phyloP scores from a whole-genome alignment of 1,140 invertebrate species.

The Ceratitis capitata region DNA sequence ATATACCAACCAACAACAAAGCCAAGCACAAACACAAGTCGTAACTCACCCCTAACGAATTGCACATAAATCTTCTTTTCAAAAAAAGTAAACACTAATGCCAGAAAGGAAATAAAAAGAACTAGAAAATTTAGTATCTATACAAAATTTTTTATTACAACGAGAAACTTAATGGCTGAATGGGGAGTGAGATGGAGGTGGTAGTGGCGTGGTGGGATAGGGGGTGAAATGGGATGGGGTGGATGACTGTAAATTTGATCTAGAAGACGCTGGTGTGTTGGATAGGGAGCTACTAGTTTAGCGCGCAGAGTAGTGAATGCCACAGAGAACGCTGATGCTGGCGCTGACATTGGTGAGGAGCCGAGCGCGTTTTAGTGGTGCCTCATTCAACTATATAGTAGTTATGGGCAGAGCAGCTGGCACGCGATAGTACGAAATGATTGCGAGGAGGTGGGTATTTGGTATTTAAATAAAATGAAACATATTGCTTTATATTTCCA shows the following conservation, averaged over 20 bases:
- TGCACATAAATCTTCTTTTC: constrained; percentile 47
- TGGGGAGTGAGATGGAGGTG: constrained; percentile 41
- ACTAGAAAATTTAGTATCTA: constrained; percentile 49
- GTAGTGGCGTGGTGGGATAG: background rate
- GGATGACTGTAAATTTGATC: too few species aligned
- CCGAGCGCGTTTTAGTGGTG: background rate
- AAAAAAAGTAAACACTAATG: constrained; percentile 45
- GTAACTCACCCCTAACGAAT: constrained; percentile 46
- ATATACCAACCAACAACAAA: background rate
- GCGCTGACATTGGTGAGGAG: background rate
- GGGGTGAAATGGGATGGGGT: background rate
- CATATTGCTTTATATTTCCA: constrained; percentile 49
- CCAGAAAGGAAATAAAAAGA: constrained; percentile 47
- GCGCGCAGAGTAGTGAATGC: background rate
- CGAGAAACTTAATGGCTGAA: constrained; percentile 46
- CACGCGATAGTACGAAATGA: background rate
- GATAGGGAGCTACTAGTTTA: too few species aligned
- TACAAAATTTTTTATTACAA: constrained; percentile 46
- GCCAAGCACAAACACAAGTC: constrained; percentile 1
- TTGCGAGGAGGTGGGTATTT: background rate
- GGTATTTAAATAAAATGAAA: constrained; percentile 51
- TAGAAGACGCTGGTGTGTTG: too few species aligned
- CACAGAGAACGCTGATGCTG: background rate
- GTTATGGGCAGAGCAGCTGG: background rate
- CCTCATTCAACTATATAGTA: background rate